Percentiles rank a stretch among this genome's conserved stretches.
Evolutionary conservation across 2,113 vertebrate genomes (phyloP).

Genomic region (Corythoichthys haematopterus): DNA sequence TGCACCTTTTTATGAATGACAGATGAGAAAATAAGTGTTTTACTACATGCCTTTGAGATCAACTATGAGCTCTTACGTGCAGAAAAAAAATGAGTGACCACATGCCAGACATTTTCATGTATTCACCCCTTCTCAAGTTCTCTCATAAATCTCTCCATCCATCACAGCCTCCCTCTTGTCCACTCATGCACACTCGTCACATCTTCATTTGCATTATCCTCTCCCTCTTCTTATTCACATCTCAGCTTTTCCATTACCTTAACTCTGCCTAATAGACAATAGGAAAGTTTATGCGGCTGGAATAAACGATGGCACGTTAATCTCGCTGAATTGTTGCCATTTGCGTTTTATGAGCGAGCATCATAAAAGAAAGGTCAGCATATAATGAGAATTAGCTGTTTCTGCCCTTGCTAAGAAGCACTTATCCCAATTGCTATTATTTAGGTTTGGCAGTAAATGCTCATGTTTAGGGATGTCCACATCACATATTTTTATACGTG

Average conservation of each 20-base stretch:
- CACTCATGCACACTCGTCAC: constrained; percentile 5
- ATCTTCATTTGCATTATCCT: constrained; percentile 34
- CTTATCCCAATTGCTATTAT: neutral
- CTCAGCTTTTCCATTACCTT: constrained; percentile 4
- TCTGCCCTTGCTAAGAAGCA: neutral
- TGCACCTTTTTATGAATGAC: constrained; percentile 7
- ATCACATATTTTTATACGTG: too few species aligned
- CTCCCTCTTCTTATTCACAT: constrained; percentile 6
- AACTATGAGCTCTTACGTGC: neutral
- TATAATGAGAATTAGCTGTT: constrained; percentile 11
- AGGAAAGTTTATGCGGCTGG: constrained; percentile 40
- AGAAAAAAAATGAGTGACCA: neutral
- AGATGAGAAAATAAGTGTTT: constrained; percentile 8
- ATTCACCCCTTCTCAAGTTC: constrained; percentile 22
- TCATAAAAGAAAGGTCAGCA: constrained; percentile 25
- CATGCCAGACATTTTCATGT: constrained; percentile 30
- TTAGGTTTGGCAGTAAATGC: neutral
- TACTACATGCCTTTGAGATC: neutral
- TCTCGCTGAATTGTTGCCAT: constrained; percentile 30
- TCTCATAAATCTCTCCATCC: constrained; percentile 23
- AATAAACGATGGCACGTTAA: constrained; percentile 33
- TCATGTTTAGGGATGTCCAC: neutral
- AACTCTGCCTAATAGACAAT: neutral
- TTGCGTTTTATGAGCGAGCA: constrained; percentile 32
- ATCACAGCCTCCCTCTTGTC: constrained; percentile 14